A percentile compares a stretch with the other conserved stretches of the same genome.
These are phyloP conservation scores for Acanthosepion pharaonis DNA, from an alignment of 2,888 invertebrate genomes.

Conservation along the genomic window DNA sequence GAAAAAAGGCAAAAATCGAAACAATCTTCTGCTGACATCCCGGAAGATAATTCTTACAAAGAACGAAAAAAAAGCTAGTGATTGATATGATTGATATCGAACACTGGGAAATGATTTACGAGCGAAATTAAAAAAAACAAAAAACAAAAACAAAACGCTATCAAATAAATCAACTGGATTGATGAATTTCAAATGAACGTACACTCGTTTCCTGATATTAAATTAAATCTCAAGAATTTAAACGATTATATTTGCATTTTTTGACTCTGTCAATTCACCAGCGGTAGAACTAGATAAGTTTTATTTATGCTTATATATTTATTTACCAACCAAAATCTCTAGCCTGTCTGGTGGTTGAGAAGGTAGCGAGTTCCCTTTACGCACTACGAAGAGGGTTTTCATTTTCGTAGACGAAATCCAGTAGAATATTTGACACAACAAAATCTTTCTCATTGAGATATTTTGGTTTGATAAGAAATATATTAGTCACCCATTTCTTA, in stretches of 20 bases:
- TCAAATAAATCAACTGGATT: background rate
- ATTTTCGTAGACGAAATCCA: no score
- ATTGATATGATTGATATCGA: constrained; percentile 2
- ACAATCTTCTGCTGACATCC: background rate
- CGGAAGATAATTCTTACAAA: background rate
- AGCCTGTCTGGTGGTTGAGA: background rate
- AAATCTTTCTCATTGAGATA: no score
- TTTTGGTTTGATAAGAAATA: no score
- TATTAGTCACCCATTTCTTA: no score
- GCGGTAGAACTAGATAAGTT: no score
- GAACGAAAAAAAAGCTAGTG: background rate
- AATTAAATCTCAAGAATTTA: background rate
- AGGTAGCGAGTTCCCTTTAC: background rate
- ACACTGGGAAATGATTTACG: background rate
- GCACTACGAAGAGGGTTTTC: no score
- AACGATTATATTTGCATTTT: background rate
- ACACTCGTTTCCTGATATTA: background rate
- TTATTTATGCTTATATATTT: background rate
- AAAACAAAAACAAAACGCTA: background rate
- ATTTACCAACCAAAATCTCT: background rate
- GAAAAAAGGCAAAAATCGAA: background rate
- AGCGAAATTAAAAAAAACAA: background rate
- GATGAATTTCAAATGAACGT: background rate
- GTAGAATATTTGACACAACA: no score
- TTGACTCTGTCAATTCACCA: no score